Conservation (phyloP, 2,113 vertebrate species). For the Sorex araneus region DNA sequence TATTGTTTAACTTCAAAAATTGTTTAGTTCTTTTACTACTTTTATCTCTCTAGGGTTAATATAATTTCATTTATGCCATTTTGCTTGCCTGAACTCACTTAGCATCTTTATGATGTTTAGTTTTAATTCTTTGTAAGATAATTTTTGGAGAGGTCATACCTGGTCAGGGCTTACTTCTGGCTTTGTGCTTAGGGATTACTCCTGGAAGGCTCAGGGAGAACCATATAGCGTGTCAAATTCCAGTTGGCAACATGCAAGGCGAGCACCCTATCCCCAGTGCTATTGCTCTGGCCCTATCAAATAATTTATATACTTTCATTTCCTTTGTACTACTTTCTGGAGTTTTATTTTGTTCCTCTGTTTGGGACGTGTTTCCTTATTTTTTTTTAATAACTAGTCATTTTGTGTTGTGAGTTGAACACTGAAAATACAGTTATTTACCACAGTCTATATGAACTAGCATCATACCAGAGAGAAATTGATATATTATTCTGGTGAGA, state of each 20-base stretch:
- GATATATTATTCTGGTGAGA: not conserved
- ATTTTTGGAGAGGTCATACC: no score
- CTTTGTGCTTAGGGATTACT: no score
- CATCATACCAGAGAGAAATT: not conserved
- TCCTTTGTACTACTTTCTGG: not conserved
- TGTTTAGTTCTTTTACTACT: not conserved
- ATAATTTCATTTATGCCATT: not conserved
- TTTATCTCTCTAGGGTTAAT: not conserved
- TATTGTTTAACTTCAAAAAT: not conserved
- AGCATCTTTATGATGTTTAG: slow-evolving; percentile 7
- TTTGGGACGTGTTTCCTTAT: not conserved
- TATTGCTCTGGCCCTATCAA: no score
- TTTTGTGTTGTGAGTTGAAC: not conserved
- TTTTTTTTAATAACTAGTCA: not conserved
- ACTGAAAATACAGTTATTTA: not conserved
- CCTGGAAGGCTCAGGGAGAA: no score
- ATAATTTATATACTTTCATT: not conserved
- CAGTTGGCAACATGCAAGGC: no score
- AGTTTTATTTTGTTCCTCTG: slow-evolving; percentile 23
- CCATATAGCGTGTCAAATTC: no score
- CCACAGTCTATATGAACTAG: not conserved
- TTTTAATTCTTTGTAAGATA: slow-evolving; percentile 13
- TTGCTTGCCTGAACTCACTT: not conserved
- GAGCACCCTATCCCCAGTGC: no score
- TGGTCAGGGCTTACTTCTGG: no score